These are phyloP conservation scores for Varanus komodoensis DNA, from an alignment of 2,113 vertebrate genomes.

Conservation along the genomic window DNA sequence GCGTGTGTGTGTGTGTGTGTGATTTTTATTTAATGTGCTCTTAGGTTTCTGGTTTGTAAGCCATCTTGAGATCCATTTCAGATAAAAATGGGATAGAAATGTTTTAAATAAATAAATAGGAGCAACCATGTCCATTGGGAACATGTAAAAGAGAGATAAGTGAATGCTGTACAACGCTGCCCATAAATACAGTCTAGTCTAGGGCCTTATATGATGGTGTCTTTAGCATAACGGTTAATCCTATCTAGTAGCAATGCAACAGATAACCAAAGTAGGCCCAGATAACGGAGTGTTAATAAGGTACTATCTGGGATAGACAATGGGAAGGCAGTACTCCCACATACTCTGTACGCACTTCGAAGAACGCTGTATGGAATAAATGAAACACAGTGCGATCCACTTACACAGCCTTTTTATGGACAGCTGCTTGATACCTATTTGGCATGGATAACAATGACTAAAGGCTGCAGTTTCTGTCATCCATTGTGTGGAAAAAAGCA, in stretches of 20 bases:
- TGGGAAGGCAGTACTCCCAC: constrained; percentile 9
- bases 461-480: neutral
- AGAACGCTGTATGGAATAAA: constrained; percentile 5
- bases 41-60: too few species aligned
- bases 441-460: neutral
- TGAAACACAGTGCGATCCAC: constrained; percentile 11
- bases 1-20: too few species aligned
- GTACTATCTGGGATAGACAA: neutral
- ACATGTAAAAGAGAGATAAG: neutral
- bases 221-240: neutral
- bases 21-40: too few species aligned
- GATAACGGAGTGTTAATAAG: neutral
- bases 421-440: constrained; percentile 3
- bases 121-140: neutral
- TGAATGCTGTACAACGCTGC: neutral
- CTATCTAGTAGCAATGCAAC: neutral
- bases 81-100: too few species aligned
- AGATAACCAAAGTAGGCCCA: neutral
- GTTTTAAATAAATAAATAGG: too few species aligned
- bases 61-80: too few species aligned
- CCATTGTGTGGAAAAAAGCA: constrained; percentile 4
- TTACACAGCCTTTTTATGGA: neutral
- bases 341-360: neutral
- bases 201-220: neutral
- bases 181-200: neutral